Conservation (phyloP, 2,113 vertebrate genomes). For the Neolamprologus caudopunctatus region DNA sequence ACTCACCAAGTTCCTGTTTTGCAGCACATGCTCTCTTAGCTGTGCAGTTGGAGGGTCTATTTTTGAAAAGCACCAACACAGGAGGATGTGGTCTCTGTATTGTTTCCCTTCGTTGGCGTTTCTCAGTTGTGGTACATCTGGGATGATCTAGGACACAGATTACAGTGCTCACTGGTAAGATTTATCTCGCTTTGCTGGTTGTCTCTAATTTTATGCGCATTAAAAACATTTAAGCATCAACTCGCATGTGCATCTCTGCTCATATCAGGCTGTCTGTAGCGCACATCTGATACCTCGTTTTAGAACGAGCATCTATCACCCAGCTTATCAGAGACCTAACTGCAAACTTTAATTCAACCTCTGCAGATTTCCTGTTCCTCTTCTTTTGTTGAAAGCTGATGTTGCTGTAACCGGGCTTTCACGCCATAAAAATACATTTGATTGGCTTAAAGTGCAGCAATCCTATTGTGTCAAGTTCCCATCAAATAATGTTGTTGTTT, state of each 20-base stretch:
- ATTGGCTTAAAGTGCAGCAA: background rate
- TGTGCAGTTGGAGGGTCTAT: background rate
- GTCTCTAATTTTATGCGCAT: background rate
- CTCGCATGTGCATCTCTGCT: background rate
- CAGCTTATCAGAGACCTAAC: background rate
- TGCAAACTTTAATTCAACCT: background rate
- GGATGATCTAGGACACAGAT: background rate
- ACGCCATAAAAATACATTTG: background rate
- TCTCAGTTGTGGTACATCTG: background rate
- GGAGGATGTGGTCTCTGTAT: slow-evolving; percentile 44
- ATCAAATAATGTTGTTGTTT: background rate
- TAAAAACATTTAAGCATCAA: background rate
- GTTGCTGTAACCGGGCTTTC: background rate
- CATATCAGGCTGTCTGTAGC: background rate
- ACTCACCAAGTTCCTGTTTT: slow-evolving; percentile 48
- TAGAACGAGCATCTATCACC: background rate
- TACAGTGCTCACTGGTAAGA: slow-evolving; percentile 8
- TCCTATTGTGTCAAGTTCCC: background rate
- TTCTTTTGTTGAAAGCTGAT: background rate
- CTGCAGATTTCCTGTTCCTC: slow-evolving; percentile 43
- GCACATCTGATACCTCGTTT: background rate
- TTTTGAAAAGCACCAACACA: background rate
- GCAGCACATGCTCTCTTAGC: background rate
- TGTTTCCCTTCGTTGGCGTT: background rate
- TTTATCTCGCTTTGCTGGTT: background rate